Base-by-base conservation (phyloP, 2,797 vertebrate genomes). In the Acipenser ruthenus region DNA sequence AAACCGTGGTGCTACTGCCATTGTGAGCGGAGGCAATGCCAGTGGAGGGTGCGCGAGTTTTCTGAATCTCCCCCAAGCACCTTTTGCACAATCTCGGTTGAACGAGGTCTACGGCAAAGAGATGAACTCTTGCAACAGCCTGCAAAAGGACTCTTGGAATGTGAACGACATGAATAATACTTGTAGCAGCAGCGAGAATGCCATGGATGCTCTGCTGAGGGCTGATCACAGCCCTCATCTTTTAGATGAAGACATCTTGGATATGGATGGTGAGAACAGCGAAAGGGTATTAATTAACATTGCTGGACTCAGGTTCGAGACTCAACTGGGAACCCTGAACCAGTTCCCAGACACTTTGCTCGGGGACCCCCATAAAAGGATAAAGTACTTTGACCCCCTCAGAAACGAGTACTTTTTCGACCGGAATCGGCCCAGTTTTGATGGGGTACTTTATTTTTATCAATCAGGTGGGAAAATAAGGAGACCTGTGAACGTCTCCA, bases 361-460 rank as follows among this genome's bases (percentile, higher is more conserved):
- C 60, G 96, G 96, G 1, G 94, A 99, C 76, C 95, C 95, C 0
- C 83, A 87, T 49, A 94, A 94, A 76, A 89, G 95, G 71, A 91
- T 97, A 61, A 94, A 91, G 65, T 97, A 94, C 87, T 99, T 99
- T 7, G 96, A 99, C 77, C 96, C 95, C 0, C 90, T 99, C 49
- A 86, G 94, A 69, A 97, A 99, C 68, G 95, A 98, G 82, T 97
- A 97, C 82, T 99, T 99, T 73, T 99, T 99, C 37, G 96, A 98
- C 76, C 92, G 96, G 10, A 94, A 97, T 87, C 82, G 95, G 10
- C 95, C 95, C 55, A 96, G 95, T 73, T 99, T 99, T 37, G 96
- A 97, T 9, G 96, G 88, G 64, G 97, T 98, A 69, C 82, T 98
- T 1, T 97, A 97, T 73, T 99, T 93, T 63, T 99, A 97, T 68